Evolutionary conservation across 2,888 invertebrate genomes (phyloP), one percentile per base, ranked within the genome.

Genomic region (Drosophila incognita): DNA sequence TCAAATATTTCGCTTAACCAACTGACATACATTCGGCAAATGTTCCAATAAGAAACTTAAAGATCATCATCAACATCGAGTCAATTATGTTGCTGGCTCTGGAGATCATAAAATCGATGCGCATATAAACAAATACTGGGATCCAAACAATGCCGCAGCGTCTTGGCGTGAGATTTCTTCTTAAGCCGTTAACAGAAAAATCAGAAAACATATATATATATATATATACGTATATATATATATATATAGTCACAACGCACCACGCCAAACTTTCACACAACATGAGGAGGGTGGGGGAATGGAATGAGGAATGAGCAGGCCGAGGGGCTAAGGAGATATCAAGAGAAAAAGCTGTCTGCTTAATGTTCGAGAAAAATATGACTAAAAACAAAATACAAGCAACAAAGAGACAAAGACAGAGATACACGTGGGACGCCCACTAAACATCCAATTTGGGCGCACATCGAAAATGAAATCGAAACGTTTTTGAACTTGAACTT

Each of bases 401-500:
- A 21, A 10, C 33, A 65, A 36, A 33, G 7, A 51, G 38, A 11
- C 21, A 29, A 11, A 46, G 15, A 24, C 24, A 15, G 15, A 24
- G 46, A 42, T 31, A n/a, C 72, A 80, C 68, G 80, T 76, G 71
- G 48, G 54, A 74, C 69, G 76, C 74, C 83, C 69, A 80, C 81
- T 67, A 66, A 38, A 76, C 46, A 46, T 58, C 35, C 31, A 65
- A 65, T 46, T 60, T 66, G 18, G 24, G 42, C n/a, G 40, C 35
- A 35, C 57, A 38, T 27, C 42, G 31, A 77, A 76, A 74, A 58
- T 61, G 61, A 82, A 79, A 69, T 64, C 74, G 58, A 77, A 80
- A 80, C 61, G 61, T 69, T 84, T 83, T 81, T 85, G 87, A 85
- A 85, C 83, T 88, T 85, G 79, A 83, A 88, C 73, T 86, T 74